Percentiles rank a stretch among this genome's conserved stretches.
These are phyloP conservation scores for Gyps fulvus DNA, from an alignment of 2,113 vertebrate species.

Conservation along the genomic window DNA sequence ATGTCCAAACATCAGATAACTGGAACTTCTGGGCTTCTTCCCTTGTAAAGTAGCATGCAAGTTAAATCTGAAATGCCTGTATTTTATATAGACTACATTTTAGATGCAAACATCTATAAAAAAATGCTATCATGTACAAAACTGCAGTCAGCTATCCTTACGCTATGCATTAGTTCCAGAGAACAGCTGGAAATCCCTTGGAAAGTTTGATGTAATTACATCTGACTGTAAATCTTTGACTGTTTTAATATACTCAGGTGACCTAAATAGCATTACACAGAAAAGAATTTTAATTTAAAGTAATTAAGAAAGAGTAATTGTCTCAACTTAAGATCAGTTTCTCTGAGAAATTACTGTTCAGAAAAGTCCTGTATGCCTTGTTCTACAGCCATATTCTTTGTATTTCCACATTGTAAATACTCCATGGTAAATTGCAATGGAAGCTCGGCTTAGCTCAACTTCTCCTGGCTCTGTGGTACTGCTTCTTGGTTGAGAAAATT, in stretches of 20 bases:
- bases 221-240: constrained; percentile 46
- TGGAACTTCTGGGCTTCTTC: neutral
- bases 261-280: neutral
- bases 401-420: constrained; percentile 9
- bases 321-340: constrained; percentile 13
- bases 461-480: neutral
- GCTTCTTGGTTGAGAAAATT: constrained; percentile 4
- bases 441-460: neutral
- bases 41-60: constrained; percentile 4
- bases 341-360: neutral
- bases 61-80: constrained; percentile 26
- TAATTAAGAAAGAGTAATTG: neutral
- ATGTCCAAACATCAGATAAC: neutral
- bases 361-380: constrained; percentile 30
- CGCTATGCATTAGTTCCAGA: constrained; percentile 62
- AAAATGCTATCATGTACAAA: neutral
- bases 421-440: neutral
- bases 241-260: constrained; percentile 43
- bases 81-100: neutral
- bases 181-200: constrained; percentile 44
- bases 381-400: constrained; percentile 9
- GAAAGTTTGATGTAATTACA: constrained; percentile 37
- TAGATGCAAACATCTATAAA: constrained; percentile 5
- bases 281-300: neutral
- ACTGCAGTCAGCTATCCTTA: neutral